Evolutionary conservation across 2,888 invertebrate genomes (phyloP).

Genomic region (Xestia ashworthii): DNA sequence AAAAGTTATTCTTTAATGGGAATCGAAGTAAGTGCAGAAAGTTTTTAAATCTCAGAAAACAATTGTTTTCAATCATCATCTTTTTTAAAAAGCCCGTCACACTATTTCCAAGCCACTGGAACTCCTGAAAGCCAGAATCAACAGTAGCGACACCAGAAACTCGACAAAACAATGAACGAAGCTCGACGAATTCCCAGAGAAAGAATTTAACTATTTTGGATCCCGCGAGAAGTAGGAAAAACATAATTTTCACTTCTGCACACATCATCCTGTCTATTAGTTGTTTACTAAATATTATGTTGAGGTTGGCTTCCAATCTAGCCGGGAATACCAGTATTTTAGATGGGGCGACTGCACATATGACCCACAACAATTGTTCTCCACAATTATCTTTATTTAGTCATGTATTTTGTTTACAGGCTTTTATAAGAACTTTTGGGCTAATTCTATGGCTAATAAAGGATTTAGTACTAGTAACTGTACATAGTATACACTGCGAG

Average conservation of each 20-base stretch:
- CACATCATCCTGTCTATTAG: not conserved
- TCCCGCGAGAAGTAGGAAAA: not conserved
- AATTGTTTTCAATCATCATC: not conserved
- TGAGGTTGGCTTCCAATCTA: not conserved
- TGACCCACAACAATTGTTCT: not conserved
- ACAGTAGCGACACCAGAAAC: not conserved
- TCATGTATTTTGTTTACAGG: not conserved
- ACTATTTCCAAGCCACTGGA: not conserved
- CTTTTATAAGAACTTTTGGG: not conserved
- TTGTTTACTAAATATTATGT: not conserved
- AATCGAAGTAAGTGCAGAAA: not conserved
- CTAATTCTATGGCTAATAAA: not conserved
- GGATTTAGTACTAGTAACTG: not conserved
- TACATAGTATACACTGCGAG: slow-evolving; percentile 3
- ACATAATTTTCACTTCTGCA: not conserved
- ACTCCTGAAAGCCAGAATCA: not conserved
- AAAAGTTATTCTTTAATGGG: not conserved
- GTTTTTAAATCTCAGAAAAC: not conserved
- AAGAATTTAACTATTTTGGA: not conserved
- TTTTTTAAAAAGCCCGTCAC: not conserved
- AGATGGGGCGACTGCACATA: too few species aligned
- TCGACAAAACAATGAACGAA: too few species aligned
- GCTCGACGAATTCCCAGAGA: too few species aligned
- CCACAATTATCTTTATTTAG: not conserved
- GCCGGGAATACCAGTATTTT: too few species aligned